Percentiles rank a stretch among this genome's conserved stretches.
Conservation (phyloP, 2,888 invertebrate genomes). For the Chamaedrilus cognettii region DNA sequence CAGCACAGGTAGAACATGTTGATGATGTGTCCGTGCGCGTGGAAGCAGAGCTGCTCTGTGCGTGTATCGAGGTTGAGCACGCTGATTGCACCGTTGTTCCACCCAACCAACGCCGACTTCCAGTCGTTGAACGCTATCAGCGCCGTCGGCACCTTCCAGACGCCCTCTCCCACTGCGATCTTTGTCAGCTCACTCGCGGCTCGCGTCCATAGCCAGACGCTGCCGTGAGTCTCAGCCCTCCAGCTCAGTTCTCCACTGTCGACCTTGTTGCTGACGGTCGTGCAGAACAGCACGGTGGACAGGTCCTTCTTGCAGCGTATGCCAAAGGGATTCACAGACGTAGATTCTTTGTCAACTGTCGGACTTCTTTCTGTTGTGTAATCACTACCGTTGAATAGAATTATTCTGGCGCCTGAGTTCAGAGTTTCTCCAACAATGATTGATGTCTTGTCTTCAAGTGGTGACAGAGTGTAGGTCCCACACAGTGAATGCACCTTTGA, state of each 20-base stretch:
- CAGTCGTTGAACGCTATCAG: constrained; percentile 20
- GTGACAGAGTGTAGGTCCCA: not conserved
- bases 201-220: constrained; percentile 17
- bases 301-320: not conserved
- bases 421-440: constrained; percentile 9
- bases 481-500: not conserved
- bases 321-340: constrained; percentile 11
- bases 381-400: constrained; percentile 10
- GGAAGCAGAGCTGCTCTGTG: constrained; percentile 1
- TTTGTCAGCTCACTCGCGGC: not conserved
- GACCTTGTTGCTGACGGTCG: not conserved
- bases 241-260: no score
- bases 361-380: constrained; percentile 5
- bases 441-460: not conserved
- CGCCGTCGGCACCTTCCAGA: constrained; percentile 10
- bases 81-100: constrained; percentile 27
- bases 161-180: constrained; percentile 9
- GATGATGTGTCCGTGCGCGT: constrained; percentile 26
- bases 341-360: not conserved
- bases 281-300: constrained; percentile 12
- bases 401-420: not conserved
- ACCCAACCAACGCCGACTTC: constrained; percentile 25
- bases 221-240: not conserved
- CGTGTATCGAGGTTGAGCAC: constrained; percentile 11
- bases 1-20: constrained; percentile 11